These are phyloP conservation scores for Sturnira hondurensis DNA, from an alignment of 2,113 vertebrate species.

Conservation along the genomic window DNA sequence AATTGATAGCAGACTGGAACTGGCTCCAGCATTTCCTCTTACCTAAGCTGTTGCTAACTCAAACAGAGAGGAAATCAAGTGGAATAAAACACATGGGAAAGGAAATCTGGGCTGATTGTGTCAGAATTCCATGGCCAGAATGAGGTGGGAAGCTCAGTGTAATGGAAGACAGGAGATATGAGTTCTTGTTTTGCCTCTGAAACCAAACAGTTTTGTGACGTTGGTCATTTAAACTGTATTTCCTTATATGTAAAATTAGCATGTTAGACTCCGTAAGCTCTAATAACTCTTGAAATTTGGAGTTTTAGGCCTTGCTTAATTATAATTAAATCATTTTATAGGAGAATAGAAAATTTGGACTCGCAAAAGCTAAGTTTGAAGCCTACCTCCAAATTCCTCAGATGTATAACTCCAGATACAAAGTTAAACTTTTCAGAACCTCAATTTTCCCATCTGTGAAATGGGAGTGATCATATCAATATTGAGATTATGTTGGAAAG, in stretches of 20 bases:
- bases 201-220: not conserved
- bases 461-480: not conserved
- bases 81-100: not conserved
- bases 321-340: not conserved
- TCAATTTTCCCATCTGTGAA: not conserved
- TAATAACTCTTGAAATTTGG: not conserved
- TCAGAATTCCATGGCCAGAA: not conserved
- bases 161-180: not conserved
- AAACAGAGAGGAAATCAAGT: slow-evolving; percentile 18
- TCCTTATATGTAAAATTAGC: not conserved
- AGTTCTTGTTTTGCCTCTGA: not conserved
- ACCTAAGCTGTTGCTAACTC: not conserved
- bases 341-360: not conserved
- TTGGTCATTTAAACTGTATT: not conserved
- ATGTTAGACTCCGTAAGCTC: not conserved
- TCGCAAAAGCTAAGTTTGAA: not conserved
- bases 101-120: not conserved
- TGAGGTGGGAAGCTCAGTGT: not conserved
- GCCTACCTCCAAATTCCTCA: not conserved
- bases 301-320: not conserved
- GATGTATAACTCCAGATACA: not conserved
- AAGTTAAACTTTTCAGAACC: not conserved
- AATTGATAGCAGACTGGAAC: slow-evolving; percentile 30
- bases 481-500: not conserved
- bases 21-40: not conserved